phyloP scores from a whole-genome alignment of 2,888 invertebrate species.

The Nomada goodeniana region DNA sequence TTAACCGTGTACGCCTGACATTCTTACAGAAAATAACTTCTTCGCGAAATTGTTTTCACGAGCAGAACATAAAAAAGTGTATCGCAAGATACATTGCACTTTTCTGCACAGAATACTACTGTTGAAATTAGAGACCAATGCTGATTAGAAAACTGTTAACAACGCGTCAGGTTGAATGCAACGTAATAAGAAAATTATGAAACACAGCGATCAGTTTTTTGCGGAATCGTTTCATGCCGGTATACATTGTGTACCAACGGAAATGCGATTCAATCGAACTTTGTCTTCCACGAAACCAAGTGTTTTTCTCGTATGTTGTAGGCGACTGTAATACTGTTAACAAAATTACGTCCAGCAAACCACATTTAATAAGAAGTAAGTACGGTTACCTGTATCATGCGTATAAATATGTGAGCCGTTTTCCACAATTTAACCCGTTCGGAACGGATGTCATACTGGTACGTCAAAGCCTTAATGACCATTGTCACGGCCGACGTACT shows the following conservation, averaged over 20 bases:
- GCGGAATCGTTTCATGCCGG: background rate
- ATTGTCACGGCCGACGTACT: no score
- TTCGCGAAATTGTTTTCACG: background rate
- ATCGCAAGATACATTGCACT: conserved; percentile 12
- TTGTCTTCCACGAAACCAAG: background rate
- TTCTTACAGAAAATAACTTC: background rate
- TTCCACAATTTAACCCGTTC: no score
- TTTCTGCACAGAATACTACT: conserved; percentile 11
- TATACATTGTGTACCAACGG: background rate
- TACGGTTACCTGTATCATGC: no score
- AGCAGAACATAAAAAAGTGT: background rate
- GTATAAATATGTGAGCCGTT: no score
- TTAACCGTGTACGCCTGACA: background rate
- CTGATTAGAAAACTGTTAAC: background rate
- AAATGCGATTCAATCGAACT: background rate
- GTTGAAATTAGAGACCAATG: conserved; percentile 13
- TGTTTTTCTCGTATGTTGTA: no score
- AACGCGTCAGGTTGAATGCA: background rate
- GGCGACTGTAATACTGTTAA: background rate
- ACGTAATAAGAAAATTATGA: conserved; percentile 25
- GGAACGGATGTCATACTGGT: no score
- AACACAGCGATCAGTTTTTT: background rate
- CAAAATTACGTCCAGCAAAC: background rate
- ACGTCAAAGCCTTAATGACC: no score
- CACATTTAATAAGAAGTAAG: background rate